Conservation (phyloP, 2,113 vertebrate species). For the Prunella himalayana region DNA sequence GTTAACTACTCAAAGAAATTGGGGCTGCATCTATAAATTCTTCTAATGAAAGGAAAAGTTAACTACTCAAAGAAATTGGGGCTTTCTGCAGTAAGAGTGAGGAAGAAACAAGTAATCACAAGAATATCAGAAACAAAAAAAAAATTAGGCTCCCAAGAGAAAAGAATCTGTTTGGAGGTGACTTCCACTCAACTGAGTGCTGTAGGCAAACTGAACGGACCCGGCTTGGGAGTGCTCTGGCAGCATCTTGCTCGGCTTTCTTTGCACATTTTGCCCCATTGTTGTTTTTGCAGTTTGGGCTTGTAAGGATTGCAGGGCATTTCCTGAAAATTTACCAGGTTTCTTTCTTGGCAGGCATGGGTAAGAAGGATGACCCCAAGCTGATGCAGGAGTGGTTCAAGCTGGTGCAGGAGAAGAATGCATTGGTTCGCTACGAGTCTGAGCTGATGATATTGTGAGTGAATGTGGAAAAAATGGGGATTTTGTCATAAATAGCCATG, state of each 20-base stretch:
- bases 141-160: not conserved
- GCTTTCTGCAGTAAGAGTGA: not conserved
- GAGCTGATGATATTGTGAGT: constrained; percentile 99
- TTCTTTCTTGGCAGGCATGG: constrained; percentile 85
- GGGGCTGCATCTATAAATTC: not conserved
- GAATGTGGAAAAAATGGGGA: not conserved
- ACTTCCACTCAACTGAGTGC: not conserved
- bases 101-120: not conserved
- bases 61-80: not conserved
- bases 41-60: not conserved
- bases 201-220: constrained; percentile 59
- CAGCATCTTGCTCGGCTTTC: constrained; percentile 77
- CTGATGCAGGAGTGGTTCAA: constrained; percentile 99
- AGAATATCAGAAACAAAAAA: not conserved
- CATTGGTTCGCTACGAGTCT: constrained; percentile 96
- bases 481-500: not conserved
- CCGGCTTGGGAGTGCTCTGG: constrained; percentile 72
- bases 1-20: not conserved
- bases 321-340: not conserved
- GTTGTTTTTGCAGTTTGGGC: constrained; percentile 45
- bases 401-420: constrained; percentile 97
- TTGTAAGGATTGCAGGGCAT: not conserved
- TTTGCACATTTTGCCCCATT: constrained; percentile 78
- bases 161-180: constrained; percentile 10
- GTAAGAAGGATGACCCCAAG: constrained; percentile 97